A percentile compares a stretch with the other conserved stretches of the same genome.
These are phyloP conservation scores for Pangasius larnaudii DNA, from an alignment of 2,797 vertebrate genomes.

Conservation along the genomic window DNA sequence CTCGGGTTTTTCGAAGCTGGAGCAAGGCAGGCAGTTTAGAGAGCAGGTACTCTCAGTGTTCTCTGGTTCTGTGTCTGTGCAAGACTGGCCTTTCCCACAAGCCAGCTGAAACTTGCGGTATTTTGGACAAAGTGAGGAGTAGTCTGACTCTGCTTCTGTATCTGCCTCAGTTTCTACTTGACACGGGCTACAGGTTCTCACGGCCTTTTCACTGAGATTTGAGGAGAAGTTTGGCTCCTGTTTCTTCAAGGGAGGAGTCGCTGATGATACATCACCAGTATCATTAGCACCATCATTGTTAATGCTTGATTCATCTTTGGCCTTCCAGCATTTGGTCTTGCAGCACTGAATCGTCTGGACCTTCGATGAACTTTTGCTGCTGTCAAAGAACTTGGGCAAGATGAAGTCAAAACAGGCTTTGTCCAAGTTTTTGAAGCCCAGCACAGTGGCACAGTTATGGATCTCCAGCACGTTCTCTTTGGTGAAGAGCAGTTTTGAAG, in stretches of 20 bases:
- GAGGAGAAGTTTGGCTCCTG: conserved; percentile 52
- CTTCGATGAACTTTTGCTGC: conserved; percentile 64
- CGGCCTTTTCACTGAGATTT: conserved; percentile 55
- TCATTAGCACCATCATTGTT: conserved; percentile 49
- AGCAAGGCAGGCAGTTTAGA: conserved; percentile 42
- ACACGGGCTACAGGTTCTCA: conserved; percentile 39
- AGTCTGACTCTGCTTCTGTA: conserved; percentile 50
- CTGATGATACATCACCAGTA: conserved; percentile 73
- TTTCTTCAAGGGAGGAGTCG: conserved; percentile 70
- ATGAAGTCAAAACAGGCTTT: conserved; percentile 93
- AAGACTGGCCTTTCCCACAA: conserved; percentile 76
- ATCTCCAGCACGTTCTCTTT: conserved; percentile 91
- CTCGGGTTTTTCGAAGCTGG: conserved; percentile 44
- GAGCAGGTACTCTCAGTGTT: conserved; percentile 45
- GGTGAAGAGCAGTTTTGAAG: conserved; percentile 88
- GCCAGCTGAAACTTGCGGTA: conserved; percentile 94
- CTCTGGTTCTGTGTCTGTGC: conserved; percentile 58
- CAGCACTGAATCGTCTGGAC: conserved; percentile 79
- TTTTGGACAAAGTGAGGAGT: conserved; percentile 83
- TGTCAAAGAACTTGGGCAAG: conserved; percentile 85
- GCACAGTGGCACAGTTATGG: conserved; percentile 80
- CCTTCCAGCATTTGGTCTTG: conserved; percentile 71
- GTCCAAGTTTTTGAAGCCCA: conserved; percentile 89
- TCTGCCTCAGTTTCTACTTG: conserved; percentile 32
- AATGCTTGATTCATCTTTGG: conserved; percentile 51